Percentiles rank a stretch among this genome's conserved stretches.
Conservation (phyloP, 2,113 vertebrate species). For the Trichechus manatus region DNA sequence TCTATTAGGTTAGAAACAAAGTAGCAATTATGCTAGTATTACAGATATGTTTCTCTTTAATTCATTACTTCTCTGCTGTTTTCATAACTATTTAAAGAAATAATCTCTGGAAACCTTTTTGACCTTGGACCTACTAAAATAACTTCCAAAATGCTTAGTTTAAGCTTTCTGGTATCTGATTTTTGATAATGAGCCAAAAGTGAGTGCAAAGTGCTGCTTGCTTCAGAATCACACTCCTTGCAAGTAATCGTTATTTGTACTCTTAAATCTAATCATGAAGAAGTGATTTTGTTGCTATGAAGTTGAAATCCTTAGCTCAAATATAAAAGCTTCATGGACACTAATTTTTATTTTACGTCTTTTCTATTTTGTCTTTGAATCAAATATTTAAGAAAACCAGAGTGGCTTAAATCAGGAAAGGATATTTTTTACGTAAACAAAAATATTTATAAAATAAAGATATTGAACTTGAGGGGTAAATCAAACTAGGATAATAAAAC, state of each 20-base stretch:
- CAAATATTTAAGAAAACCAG: not conserved
- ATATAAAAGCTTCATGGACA: not conserved
- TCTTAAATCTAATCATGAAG: not conserved
- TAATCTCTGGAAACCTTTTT: constrained; percentile 1
- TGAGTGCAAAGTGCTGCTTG: not conserved
- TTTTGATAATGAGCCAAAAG: constrained; percentile 26
- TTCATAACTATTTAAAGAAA: not conserved
- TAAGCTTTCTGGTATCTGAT: not conserved
- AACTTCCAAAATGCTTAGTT: not conserved
- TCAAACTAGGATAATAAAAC: constrained; percentile 10
- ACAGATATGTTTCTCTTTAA: not conserved
- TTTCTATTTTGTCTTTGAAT: constrained; percentile 6
- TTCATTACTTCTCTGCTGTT: not conserved
- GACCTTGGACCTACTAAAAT: not conserved
- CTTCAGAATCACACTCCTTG: not conserved
- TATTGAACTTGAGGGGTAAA: not conserved
- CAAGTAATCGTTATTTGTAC: not conserved
- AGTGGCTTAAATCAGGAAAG: not conserved
- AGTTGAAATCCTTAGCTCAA: not conserved
- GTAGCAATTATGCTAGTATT: not conserved
- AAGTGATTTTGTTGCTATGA: constrained; percentile 2
- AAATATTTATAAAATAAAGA: constrained; percentile 32
- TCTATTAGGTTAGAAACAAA: not conserved
- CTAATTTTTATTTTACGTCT: not conserved
- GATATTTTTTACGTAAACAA: not conserved